Evolutionary conservation across 2,113 vertebrate genomes (phyloP).

Genomic region (Bos taurus): ARS-UCD2.0 NC_037344.1:4785001-4785500

Average conservation of each 20-base stretch:
- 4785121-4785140: constrained; percentile 60
- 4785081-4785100: constrained; percentile 92
- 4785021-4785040: constrained; percentile 98
- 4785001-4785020: constrained; percentile 89
- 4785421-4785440: not conserved
- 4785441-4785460: not conserved
- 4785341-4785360: not conserved
- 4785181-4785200: not conserved
- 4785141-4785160: constrained; percentile 56
- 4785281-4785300: not conserved
- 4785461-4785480: not conserved
- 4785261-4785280: not conserved
- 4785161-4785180: constrained; percentile 21
- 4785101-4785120: constrained; percentile 81
- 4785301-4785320: not conserved
- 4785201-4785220: not conserved
- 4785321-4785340: not conserved
- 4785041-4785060: constrained; percentile 96
- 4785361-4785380: not conserved
- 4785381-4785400: not conserved
- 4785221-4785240: constrained; percentile 26
- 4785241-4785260: not conserved
- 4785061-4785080: constrained; percentile 96
- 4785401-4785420: constrained; percentile 1
- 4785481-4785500: not conserved